These are phyloP conservation scores for Ditylenchus dipsaci DNA, from an alignment of 1,140 invertebrate species.

Conservation along the genomic window DNA sequence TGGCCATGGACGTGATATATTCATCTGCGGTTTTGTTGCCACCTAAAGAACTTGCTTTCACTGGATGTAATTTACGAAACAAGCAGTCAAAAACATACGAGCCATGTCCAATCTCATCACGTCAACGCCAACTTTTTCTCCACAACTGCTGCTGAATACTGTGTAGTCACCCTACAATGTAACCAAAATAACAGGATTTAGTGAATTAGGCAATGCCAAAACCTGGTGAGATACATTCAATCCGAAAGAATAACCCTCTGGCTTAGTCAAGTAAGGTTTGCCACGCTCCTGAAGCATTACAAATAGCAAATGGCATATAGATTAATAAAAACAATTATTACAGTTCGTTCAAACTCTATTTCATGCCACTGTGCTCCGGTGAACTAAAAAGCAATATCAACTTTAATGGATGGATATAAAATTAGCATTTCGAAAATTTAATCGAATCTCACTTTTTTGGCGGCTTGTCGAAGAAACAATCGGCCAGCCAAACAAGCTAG, in stretches of 20 bases:
- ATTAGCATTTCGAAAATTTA: neutral
- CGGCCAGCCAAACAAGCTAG: conserved; percentile 53
- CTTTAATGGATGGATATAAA: neutral
- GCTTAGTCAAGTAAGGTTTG: conserved; percentile 49
- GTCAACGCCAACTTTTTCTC: conserved; percentile 51
- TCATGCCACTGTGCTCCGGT: conserved; percentile 46
- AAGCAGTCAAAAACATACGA: conserved; percentile 32
- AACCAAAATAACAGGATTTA: no score
- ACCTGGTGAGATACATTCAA: conserved; percentile 56
- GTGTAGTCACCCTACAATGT: conserved; percentile 52
- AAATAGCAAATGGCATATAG: no score
- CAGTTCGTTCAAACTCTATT: conserved; percentile 49
- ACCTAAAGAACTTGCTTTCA: conserved; percentile 32
- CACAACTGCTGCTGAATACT: conserved; percentile 54
- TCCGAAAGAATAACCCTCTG: conserved; percentile 40
- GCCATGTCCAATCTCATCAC: conserved; percentile 55
- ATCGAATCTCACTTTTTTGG: neutral
- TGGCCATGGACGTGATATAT: conserved; percentile 58
- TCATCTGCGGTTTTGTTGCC: conserved; percentile 58
- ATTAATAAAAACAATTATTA: no score
- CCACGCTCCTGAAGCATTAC: conserved; percentile 28
- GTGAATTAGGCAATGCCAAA: neutral
- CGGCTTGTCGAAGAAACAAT: conserved; percentile 51
- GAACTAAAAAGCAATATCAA: neutral
- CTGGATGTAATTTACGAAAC: neutral